Base-by-base conservation (phyloP, 1,140 invertebrate species). In the Eupeodes corollae region DNA sequence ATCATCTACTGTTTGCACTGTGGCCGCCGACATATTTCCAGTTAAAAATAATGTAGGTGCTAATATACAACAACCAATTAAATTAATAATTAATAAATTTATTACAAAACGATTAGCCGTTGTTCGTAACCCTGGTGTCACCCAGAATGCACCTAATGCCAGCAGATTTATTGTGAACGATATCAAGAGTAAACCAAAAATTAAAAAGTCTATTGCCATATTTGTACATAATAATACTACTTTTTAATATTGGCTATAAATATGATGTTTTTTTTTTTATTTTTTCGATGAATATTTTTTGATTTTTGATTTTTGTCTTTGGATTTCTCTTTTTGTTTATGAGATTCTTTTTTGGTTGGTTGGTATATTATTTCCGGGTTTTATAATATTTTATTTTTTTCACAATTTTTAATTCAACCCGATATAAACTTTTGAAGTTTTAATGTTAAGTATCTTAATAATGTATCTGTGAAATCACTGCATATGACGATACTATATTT, bases 41-140 rank as follows among this genome's bases (percentile, higher is more conserved):
- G 61, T 59, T 32, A 68, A 45, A 30, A 66, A 63, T 2, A 67
- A 35, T 1, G 63, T 62, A n/a, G 65, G 65, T 12, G 63, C 61
- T 32, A 68, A 48, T 34, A 64, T 63, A 45, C 62, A 53, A 56
- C 65, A 67, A 26, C 62, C 65, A 19, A 66, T 63, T 34, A 68
- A 40, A 47, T 68, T 68, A 45, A 67, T 67, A 47, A 67, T 57
- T 26, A 68, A 48, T 43, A 68, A 49, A 49, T 68, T 68, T 48
- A 68, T 68, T 37, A 65, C 67, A 37, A 68, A 68, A 6, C 65
- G 65, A 52, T 68, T 68, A 31, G 65, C 65, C n/a, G 65, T 68
- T 38, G 65, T 67, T 43, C 65, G 61, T 38, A 68, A 45, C 33
- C 61, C 59, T 10, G 65, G 65, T 31, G 65, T 68, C 38, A 67